These are phyloP conservation scores for Taenioides sp. DNA, from an alignment of 2,797 vertebrate genomes.

Conservation along the genomic window DNA sequence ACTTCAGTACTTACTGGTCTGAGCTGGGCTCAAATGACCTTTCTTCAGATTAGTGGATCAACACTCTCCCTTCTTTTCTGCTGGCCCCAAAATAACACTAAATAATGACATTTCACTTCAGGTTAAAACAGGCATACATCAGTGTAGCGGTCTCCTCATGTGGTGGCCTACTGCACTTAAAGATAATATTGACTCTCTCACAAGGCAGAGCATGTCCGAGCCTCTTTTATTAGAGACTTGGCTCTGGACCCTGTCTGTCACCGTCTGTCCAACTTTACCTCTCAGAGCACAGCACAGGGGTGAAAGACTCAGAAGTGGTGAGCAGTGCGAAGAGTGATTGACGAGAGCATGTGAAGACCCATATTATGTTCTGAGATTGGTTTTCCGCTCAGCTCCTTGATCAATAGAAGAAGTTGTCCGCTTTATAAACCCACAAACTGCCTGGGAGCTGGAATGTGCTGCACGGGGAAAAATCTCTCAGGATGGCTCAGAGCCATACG, in stretches of 20 bases:
- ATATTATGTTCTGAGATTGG: slow-evolving; percentile 59
- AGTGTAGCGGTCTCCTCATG: slow-evolving; percentile 29
- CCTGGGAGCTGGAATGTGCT: slow-evolving; percentile 65
- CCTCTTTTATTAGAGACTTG: slow-evolving; percentile 61
- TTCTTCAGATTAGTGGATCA: background rate
- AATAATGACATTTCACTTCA: slow-evolving; percentile 50
- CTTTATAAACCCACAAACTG: slow-evolving; percentile 56
- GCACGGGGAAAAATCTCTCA: slow-evolving; percentile 48
- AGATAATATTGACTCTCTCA: slow-evolving; percentile 72
- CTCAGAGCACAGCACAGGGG: slow-evolving; percentile 4
- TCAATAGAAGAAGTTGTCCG: slow-evolving; percentile 65
- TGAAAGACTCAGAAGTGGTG: slow-evolving; percentile 51
- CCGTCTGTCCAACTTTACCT: slow-evolving; percentile 29
- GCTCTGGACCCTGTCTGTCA: slow-evolving; percentile 53
- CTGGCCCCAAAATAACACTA: slow-evolving; percentile 34
- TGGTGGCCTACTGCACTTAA: slow-evolving; percentile 34
- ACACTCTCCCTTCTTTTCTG: background rate
- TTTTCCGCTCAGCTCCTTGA: slow-evolving; percentile 56
- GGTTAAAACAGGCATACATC: slow-evolving; percentile 51
- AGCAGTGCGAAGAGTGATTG: slow-evolving; percentile 32
- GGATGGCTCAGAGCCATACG: slow-evolving; percentile 17
- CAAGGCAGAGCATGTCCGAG: slow-evolving; percentile 68
- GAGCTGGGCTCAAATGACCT: too few species aligned
- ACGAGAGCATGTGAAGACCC: slow-evolving; percentile 49
- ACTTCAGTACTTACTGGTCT: too few species aligned